Evolutionary conservation across 1,140 invertebrate species (phyloP).

Genomic region (Magallana ariakensis): DNA sequence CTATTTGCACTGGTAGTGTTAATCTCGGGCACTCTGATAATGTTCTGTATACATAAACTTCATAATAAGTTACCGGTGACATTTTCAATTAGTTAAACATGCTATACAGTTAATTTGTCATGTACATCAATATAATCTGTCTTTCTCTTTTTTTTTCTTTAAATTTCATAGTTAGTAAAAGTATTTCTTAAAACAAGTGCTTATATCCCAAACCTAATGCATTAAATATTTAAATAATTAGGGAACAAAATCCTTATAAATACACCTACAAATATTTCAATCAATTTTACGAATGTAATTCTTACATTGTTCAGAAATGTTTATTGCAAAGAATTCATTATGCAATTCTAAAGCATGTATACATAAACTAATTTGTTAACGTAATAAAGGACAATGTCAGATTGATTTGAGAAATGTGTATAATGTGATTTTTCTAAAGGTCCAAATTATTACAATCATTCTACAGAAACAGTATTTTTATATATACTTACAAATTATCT

Average conservation of each 20-base stretch:
- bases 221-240: too few species aligned
- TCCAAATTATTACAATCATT: neutral
- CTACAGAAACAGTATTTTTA: neutral
- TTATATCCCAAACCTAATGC: too few species aligned
- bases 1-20: slow-evolving; percentile 1
- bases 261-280: too few species aligned
- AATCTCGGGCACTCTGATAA: neutral
- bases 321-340: neutral
- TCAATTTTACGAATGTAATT: neutral
- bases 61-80: neutral
- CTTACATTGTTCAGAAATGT: neutral
- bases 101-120: neutral
- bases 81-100: slow-evolving; percentile 5
- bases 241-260: too few species aligned
- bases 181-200: too few species aligned
- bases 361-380: neutral
- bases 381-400: neutral
- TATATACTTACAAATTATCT: too few species aligned
- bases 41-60: slow-evolving; percentile 24
- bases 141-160: too few species aligned
- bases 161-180: too few species aligned
- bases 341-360: slow-evolving; percentile 5
- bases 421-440: neutral
- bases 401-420: neutral
- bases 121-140: neutral